phyloP scores from a whole-genome alignment of 2,797 vertebrate species.

The Lepus townsendii region DNA sequence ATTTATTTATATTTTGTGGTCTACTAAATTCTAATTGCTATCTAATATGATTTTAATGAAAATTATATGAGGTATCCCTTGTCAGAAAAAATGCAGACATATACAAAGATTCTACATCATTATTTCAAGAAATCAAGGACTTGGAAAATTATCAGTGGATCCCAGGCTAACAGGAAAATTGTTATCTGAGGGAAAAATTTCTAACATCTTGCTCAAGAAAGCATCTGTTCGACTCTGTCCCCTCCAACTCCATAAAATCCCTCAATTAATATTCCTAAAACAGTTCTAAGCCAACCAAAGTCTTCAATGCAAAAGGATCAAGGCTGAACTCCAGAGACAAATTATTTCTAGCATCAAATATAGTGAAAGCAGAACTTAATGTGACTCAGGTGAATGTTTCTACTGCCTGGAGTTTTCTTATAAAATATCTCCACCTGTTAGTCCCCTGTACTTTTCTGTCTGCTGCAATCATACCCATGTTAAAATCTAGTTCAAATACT shows the following conservation, averaged over 20 bases:
- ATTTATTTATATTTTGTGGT: neutral
- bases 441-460: neutral
- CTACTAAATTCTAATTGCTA: neutral
- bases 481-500: neutral
- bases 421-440: neutral
- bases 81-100: neutral
- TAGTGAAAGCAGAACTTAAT: neutral
- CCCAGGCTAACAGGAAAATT: neutral
- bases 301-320: conserved; percentile 35
- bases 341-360: neutral
- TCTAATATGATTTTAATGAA: conserved; percentile 39
- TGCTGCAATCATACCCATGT: neutral
- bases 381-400: neutral
- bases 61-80: neutral
- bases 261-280: conserved; percentile 13
- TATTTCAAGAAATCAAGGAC: neutral
- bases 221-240: neutral
- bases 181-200: neutral
- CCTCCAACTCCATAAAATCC: neutral
- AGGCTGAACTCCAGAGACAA: neutral
- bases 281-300: neutral
- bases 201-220: neutral
- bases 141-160: conserved; percentile 1
- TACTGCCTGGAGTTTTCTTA: neutral
- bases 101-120: neutral